Evolutionary conservation across 2,888 invertebrate genomes (phyloP), one percentile per base, ranked within the genome.

Genomic region (Byasa hedistus): DNA sequence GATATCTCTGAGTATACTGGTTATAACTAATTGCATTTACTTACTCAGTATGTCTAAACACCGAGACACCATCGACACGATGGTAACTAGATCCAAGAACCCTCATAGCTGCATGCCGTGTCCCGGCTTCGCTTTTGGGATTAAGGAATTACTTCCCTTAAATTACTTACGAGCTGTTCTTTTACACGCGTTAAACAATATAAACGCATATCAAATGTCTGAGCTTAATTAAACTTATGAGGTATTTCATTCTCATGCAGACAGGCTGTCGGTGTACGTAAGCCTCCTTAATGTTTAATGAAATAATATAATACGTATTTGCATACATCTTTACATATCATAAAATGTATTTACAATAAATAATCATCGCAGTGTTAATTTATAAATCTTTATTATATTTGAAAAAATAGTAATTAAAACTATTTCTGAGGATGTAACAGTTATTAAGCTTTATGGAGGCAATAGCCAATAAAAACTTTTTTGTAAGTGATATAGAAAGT

Each of bases 111-210:
- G 71, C 75, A 65, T 65, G 73, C 66, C 73, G 75, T 73, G 57
- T 66, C 63, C 66, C 75, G 86, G 85, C 84, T 87, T 85, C 82
- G 71, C 75, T 77, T 82, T 73, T 79, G 72, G 87, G 88, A 88
- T 89, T 87, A 89, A 80, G 79, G 79, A 83, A 84, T 83, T 82
- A 79, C 79, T 82, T 80, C 78, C 79, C 82, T 81, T 78, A 81
- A 66, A 66, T 66, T 66, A 66, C 66, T 62, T 62, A 58, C 66
- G 66, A 61, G 66, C 61, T 52, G 56, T 55, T 23, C 56, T 57
- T 67, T 60, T 64, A 67, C 64, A 64, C 63, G 66, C 56, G 59
- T 67, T 64, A 51, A 60, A 60, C 58, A 23, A 48, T 24, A 61
- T n/a, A 52, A 39, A 57, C 27, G n/a, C 36, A 51, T 64, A 64